Conservation (phyloP, 2,888 invertebrate species). For the Cryptocephalus primarius region DNA sequence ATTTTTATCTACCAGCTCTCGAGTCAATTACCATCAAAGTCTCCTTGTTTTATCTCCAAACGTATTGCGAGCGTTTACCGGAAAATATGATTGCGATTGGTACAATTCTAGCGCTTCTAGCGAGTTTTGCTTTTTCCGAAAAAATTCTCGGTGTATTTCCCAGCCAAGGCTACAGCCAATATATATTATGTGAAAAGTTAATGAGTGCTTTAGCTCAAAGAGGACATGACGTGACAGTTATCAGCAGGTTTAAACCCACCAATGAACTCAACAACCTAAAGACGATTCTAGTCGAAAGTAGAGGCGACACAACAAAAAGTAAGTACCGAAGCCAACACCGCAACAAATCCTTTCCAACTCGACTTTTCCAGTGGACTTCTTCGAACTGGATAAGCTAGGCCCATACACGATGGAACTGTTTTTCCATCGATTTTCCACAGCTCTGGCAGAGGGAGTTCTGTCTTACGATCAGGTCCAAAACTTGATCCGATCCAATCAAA, state of each 20-base stretch:
- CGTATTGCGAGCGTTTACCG: too few species aligned
- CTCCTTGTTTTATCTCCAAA: too few species aligned
- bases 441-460: conserved; percentile 12
- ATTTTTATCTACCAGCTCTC: too few species aligned
- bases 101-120: too few species aligned
- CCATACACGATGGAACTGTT: neutral
- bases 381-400: neutral
- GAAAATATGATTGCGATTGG: too few species aligned
- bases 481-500: conserved; percentile 27
- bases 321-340: neutral
- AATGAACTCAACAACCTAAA: conserved; percentile 34
- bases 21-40: too few species aligned
- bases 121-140: too few species aligned
- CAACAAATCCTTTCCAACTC: too few species aligned
- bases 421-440: neutral
- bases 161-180: conserved; percentile 24
- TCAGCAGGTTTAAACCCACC: conserved; percentile 26
- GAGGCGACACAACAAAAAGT: conserved; percentile 3
- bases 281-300: conserved; percentile 23
- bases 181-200: conserved; percentile 20
- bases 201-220: conserved; percentile 23
- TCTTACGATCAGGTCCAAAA: conserved; percentile 29
- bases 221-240: conserved; percentile 37
- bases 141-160: conserved; percentile 26
- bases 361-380: too few species aligned